Base-by-base conservation (phyloP, 2,797 vertebrate species). In the Pampus argenteus region DNA sequence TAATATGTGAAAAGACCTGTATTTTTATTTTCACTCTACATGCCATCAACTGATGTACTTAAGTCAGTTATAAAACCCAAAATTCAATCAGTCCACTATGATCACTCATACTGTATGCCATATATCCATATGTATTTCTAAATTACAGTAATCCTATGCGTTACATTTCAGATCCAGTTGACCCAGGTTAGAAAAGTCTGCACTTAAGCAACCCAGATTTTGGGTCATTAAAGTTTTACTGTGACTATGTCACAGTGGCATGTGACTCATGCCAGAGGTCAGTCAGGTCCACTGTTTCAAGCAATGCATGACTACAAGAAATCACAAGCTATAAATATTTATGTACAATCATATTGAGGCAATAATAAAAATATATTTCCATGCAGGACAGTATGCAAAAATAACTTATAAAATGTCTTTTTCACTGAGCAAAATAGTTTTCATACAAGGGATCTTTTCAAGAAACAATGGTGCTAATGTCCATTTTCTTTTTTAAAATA, bases 321-420 rank as follows among this genome's bases (percentile, higher is more conserved):
- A 84, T 88, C 80, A 85, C 83, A 81, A 84, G 85, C 88, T 92
- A 90, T 88, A 91, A 84, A 89, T 86, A 86, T 81, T 84, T 92
- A 90, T 91, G 69, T 91, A 93, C 91, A 93, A 77, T 87, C 64
- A 69, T 88, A 76, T 76, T 78, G 82, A 88, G 90, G 86, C 84
- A 88, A 86, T 89, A 88, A 89, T 88, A 91, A 92, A 93, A 89
- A 93, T 92, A 90, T 84, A 89, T 89, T 89, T 75, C 83, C 88
- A 87, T 86, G 88, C 89, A 86, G 82, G 83, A 91, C 85, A 89
- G 81, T 92, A 90, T 91, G 90, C 88, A 93, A 93, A 93, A 93
- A 91, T 91, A 93, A 92, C 79, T 89, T 93, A 88, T 66, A 92
- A 93, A 93, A 92, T 89, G 82, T 89, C 78, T 90, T 81, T 93